Evolutionary conservation across 1,140 invertebrate species (phyloP).

Genomic region (Drosophila watanabei): DNA sequence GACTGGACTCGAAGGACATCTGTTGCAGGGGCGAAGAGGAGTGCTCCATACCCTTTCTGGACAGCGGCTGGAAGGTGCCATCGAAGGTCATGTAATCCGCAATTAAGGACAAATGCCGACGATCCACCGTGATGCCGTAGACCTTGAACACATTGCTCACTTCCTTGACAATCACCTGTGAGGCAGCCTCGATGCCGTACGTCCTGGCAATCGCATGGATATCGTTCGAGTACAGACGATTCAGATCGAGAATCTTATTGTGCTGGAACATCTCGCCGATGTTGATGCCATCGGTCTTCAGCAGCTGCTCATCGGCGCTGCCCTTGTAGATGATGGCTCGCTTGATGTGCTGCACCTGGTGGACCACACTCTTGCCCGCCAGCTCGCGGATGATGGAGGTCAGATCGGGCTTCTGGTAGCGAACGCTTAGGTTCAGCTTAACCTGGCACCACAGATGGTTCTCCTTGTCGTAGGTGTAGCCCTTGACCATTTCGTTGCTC

Average conservation of each 20-base stretch:
- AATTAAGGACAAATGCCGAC: conserved; percentile 95
- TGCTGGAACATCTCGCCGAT: conserved; percentile 95
- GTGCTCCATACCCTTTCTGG: conserved; percentile 94
- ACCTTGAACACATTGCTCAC: conserved; percentile 97
- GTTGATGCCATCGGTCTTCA: conserved; percentile 98
- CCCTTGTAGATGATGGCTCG: conserved; percentile 92
- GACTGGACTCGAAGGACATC: conserved; percentile 98
- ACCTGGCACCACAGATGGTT: conserved; percentile 91
- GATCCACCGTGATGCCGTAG: conserved; percentile 98
- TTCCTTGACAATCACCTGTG: conserved; percentile 95
- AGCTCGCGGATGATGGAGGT: conserved; percentile 91
- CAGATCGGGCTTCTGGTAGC: conserved; percentile 91
- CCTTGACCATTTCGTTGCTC: conserved; percentile 85
- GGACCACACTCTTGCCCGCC: conserved; percentile 91
- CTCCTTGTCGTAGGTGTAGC: conserved; percentile 92
- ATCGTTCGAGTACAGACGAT: conserved; percentile 96
- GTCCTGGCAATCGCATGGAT: conserved; percentile 95
- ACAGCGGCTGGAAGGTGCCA: conserved; percentile 95
- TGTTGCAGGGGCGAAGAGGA: conserved; percentile 97
- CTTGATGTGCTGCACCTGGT: conserved; percentile 93
- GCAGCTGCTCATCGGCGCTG: conserved; percentile 87
- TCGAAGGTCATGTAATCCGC: conserved; percentile 99
- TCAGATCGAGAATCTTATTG: conserved; percentile 92
- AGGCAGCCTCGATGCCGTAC: conserved; percentile 98
- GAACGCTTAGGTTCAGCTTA: conserved; percentile 89